A percentile compares a stretch with the other conserved stretches of the same genome.
Evolutionary conservation across 2,113 vertebrate genomes (phyloP).

Genomic region (Cacatua alba): DNA sequence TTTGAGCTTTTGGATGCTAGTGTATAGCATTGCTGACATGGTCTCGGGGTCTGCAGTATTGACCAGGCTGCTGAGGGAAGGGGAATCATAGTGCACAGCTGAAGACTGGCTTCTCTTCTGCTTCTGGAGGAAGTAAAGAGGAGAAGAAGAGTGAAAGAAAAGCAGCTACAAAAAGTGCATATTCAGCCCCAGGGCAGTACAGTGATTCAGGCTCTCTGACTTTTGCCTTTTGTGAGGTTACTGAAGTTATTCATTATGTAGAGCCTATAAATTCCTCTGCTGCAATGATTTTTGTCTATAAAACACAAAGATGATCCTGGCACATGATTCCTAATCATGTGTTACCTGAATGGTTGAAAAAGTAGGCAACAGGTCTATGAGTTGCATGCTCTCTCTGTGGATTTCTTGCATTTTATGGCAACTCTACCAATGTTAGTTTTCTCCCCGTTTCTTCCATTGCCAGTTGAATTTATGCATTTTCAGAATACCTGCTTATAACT

Average conservation of each 20-base stretch:
- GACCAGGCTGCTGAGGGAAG: background rate
- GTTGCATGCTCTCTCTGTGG: rapidly evolving
- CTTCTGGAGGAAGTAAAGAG: background rate
- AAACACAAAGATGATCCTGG: background rate
- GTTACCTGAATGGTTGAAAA: background rate
- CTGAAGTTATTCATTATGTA: background rate
- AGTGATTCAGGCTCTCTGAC: background rate
- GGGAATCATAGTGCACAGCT: no score
- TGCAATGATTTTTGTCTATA: background rate
- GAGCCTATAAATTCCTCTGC: background rate
- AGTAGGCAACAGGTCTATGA: background rate
- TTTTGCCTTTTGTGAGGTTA: background rate
- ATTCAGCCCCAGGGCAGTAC: background rate
- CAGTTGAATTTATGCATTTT: background rate
- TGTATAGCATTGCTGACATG: rapidly evolving
- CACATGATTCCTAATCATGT: background rate
- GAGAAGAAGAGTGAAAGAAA: background rate
- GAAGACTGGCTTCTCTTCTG: background rate
- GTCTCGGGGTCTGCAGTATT: background rate
- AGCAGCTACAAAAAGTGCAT: background rate
- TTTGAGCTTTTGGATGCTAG: background rate
- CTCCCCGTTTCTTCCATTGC: background rate
- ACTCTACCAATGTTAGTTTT: background rate
- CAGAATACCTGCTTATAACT: background rate
- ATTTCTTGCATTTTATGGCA: background rate